Conservation (phyloP, 2,888 invertebrate genomes). For the Apamea anceps region DNA sequence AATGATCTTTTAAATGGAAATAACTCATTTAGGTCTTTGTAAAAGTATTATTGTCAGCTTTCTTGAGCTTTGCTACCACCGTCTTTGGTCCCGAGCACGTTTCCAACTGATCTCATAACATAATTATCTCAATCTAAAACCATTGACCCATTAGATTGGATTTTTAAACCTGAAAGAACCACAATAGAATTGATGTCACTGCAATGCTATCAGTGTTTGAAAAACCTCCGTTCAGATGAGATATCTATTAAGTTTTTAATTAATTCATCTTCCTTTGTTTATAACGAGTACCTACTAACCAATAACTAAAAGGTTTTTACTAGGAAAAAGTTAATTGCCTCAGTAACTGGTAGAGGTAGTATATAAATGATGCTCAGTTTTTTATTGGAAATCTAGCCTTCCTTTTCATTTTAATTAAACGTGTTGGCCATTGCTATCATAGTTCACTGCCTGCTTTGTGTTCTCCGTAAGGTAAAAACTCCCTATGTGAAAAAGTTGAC, state of each 20-base stretch:
- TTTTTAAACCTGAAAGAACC: not conserved
- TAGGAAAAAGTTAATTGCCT: conserved; percentile 23
- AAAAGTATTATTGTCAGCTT: not conserved
- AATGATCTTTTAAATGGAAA: not conserved
- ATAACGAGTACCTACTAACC: too few relatives aligned
- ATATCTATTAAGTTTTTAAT: conserved; percentile 33
- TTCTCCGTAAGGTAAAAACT: conserved; percentile 15
- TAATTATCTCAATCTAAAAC: conserved; percentile 1
- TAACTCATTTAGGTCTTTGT: not conserved
- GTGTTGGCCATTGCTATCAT: conserved; percentile 10
- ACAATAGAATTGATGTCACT: not conserved
- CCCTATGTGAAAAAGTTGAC: not conserved
- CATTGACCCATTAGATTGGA: not conserved
- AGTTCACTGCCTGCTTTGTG: conserved; percentile 5
- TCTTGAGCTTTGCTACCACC: not conserved
- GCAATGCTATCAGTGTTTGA: not conserved
- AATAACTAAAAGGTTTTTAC: conserved; percentile 17
- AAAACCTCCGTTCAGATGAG: not conserved
- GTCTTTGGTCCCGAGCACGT: not conserved
- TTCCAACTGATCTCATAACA: not conserved
- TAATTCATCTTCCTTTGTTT: conserved; percentile 8
- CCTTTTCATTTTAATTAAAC: conserved; percentile 22
- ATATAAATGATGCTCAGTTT: conserved; percentile 10
- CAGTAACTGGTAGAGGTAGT: conserved; percentile 18
- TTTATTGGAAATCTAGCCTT: conserved; percentile 18